These are phyloP conservation scores for Andinoacara biseriatus DNA, from an alignment of 2,113 vertebrate genomes.

Conservation along the genomic window DNA sequence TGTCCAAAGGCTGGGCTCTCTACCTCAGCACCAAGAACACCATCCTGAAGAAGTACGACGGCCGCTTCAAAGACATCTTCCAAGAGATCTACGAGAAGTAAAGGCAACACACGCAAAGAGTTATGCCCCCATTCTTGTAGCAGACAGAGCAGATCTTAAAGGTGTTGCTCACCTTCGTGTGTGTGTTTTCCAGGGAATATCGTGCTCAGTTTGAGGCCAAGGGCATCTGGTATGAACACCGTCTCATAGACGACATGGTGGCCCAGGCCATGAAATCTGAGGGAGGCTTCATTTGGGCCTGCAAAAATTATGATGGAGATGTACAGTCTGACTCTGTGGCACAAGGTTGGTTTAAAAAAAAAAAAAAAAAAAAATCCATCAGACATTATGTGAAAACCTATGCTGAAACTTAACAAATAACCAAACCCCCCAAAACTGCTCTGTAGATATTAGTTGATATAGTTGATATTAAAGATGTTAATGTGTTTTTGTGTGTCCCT, in stretches of 20 bases:
- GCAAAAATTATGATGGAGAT: conserved; percentile 99
- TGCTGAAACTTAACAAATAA: not conserved
- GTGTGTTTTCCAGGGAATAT: conserved; percentile 86
- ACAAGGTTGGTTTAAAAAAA: conserved; percentile 84
- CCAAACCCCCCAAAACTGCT: not conserved
- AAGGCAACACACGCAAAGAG: conserved; percentile 12
- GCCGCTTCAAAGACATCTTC: conserved; percentile 98
- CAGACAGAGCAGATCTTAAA: not conserved
- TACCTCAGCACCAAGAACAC: conserved; percentile 99
- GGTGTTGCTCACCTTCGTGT: not conserved
- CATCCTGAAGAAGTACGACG: conserved; percentile 97
- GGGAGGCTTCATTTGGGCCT: conserved; percentile 98
- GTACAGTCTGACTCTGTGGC: conserved; percentile 98
- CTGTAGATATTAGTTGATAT: not conserved
- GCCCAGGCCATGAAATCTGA: conserved; percentile 98
- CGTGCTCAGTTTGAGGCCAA: conserved; percentile 89
- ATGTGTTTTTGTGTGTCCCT: not conserved
- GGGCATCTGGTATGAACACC: conserved; percentile 97
- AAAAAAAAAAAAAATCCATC: not conserved
- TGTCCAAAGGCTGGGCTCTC: conserved; percentile 90
- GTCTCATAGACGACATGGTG: conserved; percentile 99
- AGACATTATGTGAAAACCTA: not conserved
- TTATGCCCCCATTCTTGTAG: not conserved
- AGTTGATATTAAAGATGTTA: not conserved
- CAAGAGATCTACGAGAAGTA: conserved; percentile 99